Conservation (phyloP, 2,113 vertebrate genomes). For the Phoxinus phoxinus region DNA sequence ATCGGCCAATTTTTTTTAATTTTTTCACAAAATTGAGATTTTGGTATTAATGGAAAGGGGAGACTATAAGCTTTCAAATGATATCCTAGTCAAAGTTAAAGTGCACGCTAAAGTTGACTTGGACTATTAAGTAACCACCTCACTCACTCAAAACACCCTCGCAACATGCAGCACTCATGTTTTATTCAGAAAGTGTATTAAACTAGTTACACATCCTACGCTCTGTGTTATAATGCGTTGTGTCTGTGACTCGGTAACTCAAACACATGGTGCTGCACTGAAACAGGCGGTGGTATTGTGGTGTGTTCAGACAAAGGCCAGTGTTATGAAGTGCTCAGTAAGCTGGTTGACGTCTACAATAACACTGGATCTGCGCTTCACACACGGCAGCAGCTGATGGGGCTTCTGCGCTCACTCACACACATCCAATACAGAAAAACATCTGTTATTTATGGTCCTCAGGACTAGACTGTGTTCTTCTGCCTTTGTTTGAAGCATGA, state of each 20-base stretch:
- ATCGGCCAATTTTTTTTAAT: no score
- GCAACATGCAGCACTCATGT: no score
- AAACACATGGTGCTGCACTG: constrained; percentile 1
- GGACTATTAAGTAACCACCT: no score
- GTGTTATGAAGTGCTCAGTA: constrained; percentile 40
- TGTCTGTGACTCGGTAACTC: background rate
- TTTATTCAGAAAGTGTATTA: no score
- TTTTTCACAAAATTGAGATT: no score
- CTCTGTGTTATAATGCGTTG: background rate
- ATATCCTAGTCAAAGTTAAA: no score
- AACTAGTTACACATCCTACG: background rate
- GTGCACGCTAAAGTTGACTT: no score
- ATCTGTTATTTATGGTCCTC: constrained; percentile 50
- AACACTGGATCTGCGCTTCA: constrained; percentile 11
- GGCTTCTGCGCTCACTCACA: constrained; percentile 17
- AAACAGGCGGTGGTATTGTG: constrained; percentile 10
- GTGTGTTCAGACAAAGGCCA: constrained; percentile 38
- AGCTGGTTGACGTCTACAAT: constrained; percentile 29
- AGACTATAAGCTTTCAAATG: no score
- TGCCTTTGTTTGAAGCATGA: constrained; percentile 10
- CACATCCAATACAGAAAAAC: constrained; percentile 39
- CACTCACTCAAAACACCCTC: background rate
- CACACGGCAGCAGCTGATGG: constrained; percentile 51
- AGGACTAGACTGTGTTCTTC: background rate
- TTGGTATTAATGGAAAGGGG: no score